Evolutionary conservation across 2,888 invertebrate genomes (phyloP).

Genomic region (Neoaliturus tenellus): DNA sequence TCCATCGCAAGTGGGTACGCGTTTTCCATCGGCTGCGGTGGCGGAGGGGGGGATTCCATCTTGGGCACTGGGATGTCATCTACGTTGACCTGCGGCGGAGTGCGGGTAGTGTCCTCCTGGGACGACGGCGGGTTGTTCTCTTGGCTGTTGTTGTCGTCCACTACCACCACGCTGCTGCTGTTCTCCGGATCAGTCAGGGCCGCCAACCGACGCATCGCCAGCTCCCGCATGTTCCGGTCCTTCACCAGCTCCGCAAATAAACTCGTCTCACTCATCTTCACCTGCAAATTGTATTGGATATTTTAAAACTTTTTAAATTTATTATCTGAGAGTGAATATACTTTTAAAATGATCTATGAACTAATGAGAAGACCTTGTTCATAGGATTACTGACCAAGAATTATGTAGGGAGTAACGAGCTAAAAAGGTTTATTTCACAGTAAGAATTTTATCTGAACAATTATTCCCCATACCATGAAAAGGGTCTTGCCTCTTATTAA

Average conservation of each 20-base stretch:
- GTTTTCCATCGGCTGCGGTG: background rate
- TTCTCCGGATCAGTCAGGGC: constrained; percentile 82
- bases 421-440: too few relatives aligned
- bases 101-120: constrained; percentile 40
- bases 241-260: constrained; percentile 93
- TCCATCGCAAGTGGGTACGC: constrained; percentile 55
- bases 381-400: too few relatives aligned
- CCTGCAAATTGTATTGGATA: constrained; percentile 70
- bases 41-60: constrained; percentile 19
- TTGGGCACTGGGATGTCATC: constrained; percentile 57
- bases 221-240: constrained; percentile 87
- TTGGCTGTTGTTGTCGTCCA: constrained; percentile 51
- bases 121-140: constrained; percentile 35
- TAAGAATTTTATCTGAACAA: too few relatives aligned
- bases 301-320: background rate
- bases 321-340: background rate
- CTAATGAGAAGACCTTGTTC: background rate
- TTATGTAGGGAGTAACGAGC: too few relatives aligned
- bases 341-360: background rate
- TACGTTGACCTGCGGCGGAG: constrained; percentile 42
- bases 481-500: too few relatives aligned
- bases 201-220: constrained; percentile 79
- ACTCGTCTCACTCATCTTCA: constrained; percentile 92
- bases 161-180: constrained; percentile 73
- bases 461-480: too few relatives aligned